Evolutionary conservation across 2,888 invertebrate species (phyloP).

Genomic region (Peribatodes rhomboidaria): DNA sequence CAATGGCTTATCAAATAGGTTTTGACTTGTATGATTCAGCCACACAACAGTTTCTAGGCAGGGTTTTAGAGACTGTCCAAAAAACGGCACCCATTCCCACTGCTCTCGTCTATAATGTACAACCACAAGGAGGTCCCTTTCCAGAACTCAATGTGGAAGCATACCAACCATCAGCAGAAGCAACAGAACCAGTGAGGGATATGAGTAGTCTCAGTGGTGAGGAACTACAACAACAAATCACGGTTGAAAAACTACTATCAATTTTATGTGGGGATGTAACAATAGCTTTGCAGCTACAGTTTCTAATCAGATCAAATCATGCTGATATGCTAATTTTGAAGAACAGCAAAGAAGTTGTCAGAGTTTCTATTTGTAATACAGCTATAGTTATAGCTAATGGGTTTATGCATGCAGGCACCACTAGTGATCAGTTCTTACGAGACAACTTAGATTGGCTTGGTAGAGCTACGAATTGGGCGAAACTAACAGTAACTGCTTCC

Average conservation of each 20-base stretch:
- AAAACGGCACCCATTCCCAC: conserved; percentile 94
- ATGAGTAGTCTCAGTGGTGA: conserved; percentile 88
- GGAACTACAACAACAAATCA: conserved; percentile 94
- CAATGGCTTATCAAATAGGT: conserved; percentile 99
- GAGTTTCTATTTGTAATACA: conserved; percentile 99
- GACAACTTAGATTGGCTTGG: conserved; percentile 99
- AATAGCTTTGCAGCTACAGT: conserved; percentile 98
- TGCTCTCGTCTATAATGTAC: conserved; percentile 91
- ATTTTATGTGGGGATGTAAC: conserved; percentile 98
- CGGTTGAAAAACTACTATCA: conserved; percentile 95
- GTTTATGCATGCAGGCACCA: conserved; percentile 99
- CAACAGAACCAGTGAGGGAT: conserved; percentile 78
- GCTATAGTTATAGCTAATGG: conserved; percentile 99
- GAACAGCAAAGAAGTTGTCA: conserved; percentile 97
- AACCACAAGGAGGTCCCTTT: conserved; percentile 88
- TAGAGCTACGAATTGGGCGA: conserved; percentile 99
- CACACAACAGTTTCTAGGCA: conserved; percentile 97
- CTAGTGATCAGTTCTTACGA: conserved; percentile 98
- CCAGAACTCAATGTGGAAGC: conserved; percentile 83
- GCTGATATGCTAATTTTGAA: conserved; percentile 98
- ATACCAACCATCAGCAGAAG: conserved; percentile 74
- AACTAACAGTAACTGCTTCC: conserved; percentile 99
- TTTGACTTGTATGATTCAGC: conserved; percentile 99
- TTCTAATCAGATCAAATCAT: conserved; percentile 98
- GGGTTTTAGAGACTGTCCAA: conserved; percentile 93